Evolutionary conservation across 1,140 invertebrate species (phyloP), one percentile per base, ranked within the genome.

Genomic region (Vanessa atalanta): DNA sequence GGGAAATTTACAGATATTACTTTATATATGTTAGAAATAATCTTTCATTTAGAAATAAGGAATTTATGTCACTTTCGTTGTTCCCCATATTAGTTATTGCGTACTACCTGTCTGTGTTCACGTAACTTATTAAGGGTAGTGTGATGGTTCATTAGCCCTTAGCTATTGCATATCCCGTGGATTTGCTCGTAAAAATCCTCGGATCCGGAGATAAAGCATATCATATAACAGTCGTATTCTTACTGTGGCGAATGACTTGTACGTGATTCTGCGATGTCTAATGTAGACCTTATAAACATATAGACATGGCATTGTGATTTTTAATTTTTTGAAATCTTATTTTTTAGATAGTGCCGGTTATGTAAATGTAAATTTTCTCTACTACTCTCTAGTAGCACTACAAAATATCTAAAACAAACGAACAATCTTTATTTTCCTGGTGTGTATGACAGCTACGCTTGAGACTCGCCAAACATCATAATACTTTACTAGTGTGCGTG

Each of bases 101-200:
- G 15, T 43, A 53, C 50, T 15, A 63, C 65, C 26, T n/a, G 51
- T 65, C 7, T 43, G 55, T 63, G 55, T 63, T 26, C 76, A 73
- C 68, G 65, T 74, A 70, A 51, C 67, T 80, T 83, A 82, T 77
- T 83, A 82, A 74, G 79, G 73, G 72, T 70, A 79, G 71, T 61
- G 73, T 73, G 76, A 68, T 57, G 60, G 51, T 61, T 85, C 82
- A 85, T 87, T 85, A 87, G 78, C 69, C 60, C 63, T 79, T 75
- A 76, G 75, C 70, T 53, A 72, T 66, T 69, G 78, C 51, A 65
- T 63, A 73, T 70, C 65, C 75, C 83, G 81, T 83, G 88, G 83
- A 79, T 86, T 87, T 77, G 79, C 82, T 88, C 88, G 87, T 90
- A 89, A 90, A 88, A 89, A 87, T 88, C 84, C 82, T 81, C 74